Evolutionary conservation across 1,140 invertebrate species (phyloP).

Genomic region (Habropoda laboriosa): DNA sequence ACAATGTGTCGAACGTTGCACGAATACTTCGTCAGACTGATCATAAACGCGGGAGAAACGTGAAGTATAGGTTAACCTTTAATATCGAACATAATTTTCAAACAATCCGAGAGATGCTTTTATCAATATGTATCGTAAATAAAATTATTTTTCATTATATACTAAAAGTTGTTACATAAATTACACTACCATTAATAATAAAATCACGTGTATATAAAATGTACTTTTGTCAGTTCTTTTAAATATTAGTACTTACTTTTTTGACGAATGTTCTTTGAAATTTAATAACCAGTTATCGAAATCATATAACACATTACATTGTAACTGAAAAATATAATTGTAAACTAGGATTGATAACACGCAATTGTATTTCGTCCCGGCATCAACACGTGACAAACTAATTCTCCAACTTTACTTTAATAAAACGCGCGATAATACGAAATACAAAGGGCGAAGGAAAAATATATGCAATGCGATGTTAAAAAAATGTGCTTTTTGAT

Average conservation of each 20-base stretch:
- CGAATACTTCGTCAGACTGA: background rate
- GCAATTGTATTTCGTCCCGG: constrained; percentile 10
- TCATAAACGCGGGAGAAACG: background rate
- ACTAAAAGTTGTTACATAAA: background rate
- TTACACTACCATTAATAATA: background rate
- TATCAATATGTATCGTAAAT: too few species aligned
- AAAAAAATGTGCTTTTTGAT: background rate
- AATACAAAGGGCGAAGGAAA: background rate
- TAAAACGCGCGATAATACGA: background rate
- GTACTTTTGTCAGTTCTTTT: background rate
- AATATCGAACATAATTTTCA: background rate
- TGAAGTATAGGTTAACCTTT: constrained; percentile 31
- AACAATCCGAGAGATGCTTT: background rate
- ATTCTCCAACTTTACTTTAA: background rate
- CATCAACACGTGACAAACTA: constrained; percentile 24
- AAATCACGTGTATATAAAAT: background rate
- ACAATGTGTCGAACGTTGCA: background rate
- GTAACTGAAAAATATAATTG: background rate
- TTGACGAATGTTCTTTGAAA: too few species aligned
- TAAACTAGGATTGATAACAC: background rate
- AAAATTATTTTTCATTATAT: background rate
- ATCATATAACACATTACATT: background rate
- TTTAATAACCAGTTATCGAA: background rate
- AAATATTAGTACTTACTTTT: constrained; percentile 15
- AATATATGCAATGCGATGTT: background rate